Conservation (phyloP, 2,888 invertebrate genomes). For the Rhimphoctona megacephalus region DNA sequence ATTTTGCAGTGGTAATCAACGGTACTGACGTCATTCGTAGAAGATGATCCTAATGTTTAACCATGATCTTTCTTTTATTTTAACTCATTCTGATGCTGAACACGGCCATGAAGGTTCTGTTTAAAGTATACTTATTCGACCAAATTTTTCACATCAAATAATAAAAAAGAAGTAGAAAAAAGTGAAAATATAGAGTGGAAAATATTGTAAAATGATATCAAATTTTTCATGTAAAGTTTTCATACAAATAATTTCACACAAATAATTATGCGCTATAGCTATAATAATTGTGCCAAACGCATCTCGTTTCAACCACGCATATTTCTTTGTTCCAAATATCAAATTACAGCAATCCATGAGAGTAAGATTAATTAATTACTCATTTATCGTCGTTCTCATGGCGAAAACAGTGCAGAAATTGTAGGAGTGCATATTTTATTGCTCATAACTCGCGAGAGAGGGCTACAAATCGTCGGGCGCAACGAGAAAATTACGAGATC, state of each 20-base stretch:
- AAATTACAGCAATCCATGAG: slow-evolving; percentile 47
- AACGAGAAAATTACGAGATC: slow-evolving; percentile 45
- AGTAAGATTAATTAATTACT: slow-evolving; percentile 82
- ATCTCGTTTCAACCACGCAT: background rate
- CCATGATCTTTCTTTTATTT: background rate
- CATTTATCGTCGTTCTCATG: slow-evolving; percentile 76
- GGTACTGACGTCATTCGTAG: background rate
- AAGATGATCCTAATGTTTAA: background rate
- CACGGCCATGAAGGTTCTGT: background rate
- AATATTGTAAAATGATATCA: background rate
- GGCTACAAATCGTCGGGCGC: slow-evolving; percentile 79
- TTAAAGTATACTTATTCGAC: too few species aligned
- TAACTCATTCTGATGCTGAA: background rate
- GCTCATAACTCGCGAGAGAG: slow-evolving; percentile 79
- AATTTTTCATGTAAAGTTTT: background rate
- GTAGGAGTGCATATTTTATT: slow-evolving; percentile 81
- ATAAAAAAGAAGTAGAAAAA: background rate
- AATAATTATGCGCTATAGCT: background rate
- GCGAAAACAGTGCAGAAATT: slow-evolving; percentile 71
- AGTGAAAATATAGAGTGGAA: background rate
- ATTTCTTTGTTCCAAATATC: background rate
- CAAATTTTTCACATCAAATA: background rate
- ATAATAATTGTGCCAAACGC: background rate
- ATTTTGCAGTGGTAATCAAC: slow-evolving; percentile 29
- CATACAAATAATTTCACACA: background rate